These are phyloP conservation scores for Luehdorfia chinensis DNA, from an alignment of 1,140 invertebrate genomes.

Conservation along the genomic window DNA sequence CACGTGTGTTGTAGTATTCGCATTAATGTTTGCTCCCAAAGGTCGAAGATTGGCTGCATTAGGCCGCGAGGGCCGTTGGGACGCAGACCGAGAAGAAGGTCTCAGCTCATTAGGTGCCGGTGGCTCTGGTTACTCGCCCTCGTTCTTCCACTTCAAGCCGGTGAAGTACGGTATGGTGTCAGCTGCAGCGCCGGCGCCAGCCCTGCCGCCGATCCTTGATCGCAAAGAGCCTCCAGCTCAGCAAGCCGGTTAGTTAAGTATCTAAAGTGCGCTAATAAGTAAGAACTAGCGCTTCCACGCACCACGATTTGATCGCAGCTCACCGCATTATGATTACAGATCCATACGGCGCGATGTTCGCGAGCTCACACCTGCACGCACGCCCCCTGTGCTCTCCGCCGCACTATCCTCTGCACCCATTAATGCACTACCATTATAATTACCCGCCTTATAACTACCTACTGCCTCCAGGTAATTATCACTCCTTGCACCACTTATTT, in stretches of 20 bases:
- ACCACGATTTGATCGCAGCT: conserved; percentile 46
- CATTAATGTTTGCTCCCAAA: conserved; percentile 96
- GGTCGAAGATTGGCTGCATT: conserved; percentile 93
- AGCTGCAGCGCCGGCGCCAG: conserved; percentile 64
- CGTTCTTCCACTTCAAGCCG: conserved; percentile 94
- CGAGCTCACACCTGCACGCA: conserved; percentile 63
- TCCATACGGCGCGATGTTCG: conserved; percentile 68
- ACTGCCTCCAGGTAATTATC: conserved; percentile 70
- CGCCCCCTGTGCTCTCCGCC: conserved; percentile 68
- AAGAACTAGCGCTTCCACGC: conserved; percentile 60
- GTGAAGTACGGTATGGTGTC: conserved; percentile 84
- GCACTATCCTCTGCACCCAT: conserved; percentile 69
- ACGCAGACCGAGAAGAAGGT: conserved; percentile 87
- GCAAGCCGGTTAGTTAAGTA: conserved; percentile 81
- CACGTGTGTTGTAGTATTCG: conserved; percentile 89
- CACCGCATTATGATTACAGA: conserved; percentile 64
- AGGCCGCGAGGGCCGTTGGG: conserved; percentile 87
- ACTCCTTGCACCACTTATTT: conserved; percentile 17
- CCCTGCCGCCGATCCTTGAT: conserved; percentile 48
- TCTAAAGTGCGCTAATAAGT: conserved; percentile 66
- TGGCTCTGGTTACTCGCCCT: conserved; percentile 90
- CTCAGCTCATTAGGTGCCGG: conserved; percentile 86
- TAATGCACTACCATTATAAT: conserved; percentile 75
- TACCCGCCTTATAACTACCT: conserved; percentile 68
- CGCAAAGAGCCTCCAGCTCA: conserved; percentile 76